Base-by-base conservation (phyloP, 2,113 vertebrate genomes). In the Oreochromis aureus region DNA sequence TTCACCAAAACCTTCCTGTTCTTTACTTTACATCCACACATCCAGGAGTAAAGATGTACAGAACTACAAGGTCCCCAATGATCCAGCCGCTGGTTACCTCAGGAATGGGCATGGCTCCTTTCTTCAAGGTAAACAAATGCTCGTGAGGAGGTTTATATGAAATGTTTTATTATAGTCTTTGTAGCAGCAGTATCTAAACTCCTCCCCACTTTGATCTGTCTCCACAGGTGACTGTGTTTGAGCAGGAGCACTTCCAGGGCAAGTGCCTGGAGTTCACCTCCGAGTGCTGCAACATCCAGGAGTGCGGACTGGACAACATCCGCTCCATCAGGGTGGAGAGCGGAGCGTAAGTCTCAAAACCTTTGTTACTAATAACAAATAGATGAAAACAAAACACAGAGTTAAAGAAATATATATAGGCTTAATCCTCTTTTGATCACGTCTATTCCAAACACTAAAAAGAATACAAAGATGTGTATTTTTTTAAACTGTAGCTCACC, bases 171-270 rank as follows among this genome's bases (percentile, higher is more conserved):
- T 78, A 7, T 12, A 53, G 0, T 46, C 27, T 78, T 39, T 0
- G 3, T 1, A 51, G 46, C 27, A 78, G 73, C 22, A 78, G 30
- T 11, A 53, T 34, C 27, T 53, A 78, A 53, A 78, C 27, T 0
- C 27, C 27, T 51, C 24, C 0, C 24, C 24, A 48, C 71, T 13
- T 32, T 13, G 34, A 36, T 46, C 30, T 30, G 7, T 69, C 39
- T 83, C 44, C n/a, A 6, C 90, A 97, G 97, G 95, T 97, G 94
- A 97, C 96, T 5, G 96, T 97, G 91, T 97, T 97, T n/a, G 97
- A 97, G 95, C 96, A 97, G 95, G 97, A 97, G 91, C 96, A 97
- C 86, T 97, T 97, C 93, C 97, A 97, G 94, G 97, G 97, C 11
- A 96, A 96, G 89, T 96, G 89, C 58, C 93, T 96, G 95, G 96